A percentile compares a stretch with the other conserved stretches of the same genome.
Evolutionary conservation across 1,140 invertebrate species (phyloP).

Genomic region (Lucilia sericata): DNA sequence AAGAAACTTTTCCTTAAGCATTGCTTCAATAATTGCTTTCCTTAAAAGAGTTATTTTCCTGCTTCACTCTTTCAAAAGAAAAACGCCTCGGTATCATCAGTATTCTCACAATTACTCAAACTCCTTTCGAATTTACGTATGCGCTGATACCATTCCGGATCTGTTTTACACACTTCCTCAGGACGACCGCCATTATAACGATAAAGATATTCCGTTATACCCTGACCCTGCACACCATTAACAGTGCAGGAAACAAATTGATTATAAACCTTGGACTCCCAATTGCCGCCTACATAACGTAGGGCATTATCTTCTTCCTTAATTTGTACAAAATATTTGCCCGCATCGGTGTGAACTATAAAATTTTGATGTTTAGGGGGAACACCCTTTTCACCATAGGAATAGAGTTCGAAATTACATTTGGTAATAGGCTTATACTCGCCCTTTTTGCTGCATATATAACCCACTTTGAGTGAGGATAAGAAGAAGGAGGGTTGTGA

Average conservation of each 20-base stretch:
- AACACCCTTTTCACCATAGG: conserved; percentile 61
- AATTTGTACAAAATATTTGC: conserved; percentile 60
- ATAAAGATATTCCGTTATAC: conserved; percentile 63
- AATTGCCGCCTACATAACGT: conserved; percentile 61
- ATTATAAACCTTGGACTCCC: conserved; percentile 65
- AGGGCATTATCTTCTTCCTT: conserved; percentile 53
- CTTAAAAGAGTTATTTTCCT: not conserved
- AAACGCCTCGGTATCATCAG: conserved; percentile 44
- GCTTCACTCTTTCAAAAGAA: conserved; percentile 45
- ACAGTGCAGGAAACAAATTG: conserved; percentile 63
- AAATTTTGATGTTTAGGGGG: conserved; percentile 64
- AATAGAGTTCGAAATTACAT: conserved; percentile 63
- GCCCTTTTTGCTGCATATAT: conserved; percentile 54
- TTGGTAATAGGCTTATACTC: conserved; percentile 58
- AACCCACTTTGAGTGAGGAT: conserved; percentile 63
- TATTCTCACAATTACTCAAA: conserved; percentile 51
- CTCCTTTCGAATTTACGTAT: conserved; percentile 58
- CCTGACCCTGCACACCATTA: conserved; percentile 59
- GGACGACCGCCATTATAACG: conserved; percentile 56
- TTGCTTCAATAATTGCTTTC: too few relatives aligned
- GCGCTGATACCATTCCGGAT: conserved; percentile 63
- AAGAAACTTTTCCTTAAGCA: too few relatives aligned
- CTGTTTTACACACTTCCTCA: conserved; percentile 49
- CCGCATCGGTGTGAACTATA: conserved; percentile 55
- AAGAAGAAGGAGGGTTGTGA: conserved; percentile 64